A percentile compares a stretch with the other conserved stretches of the same genome.
phyloP scores from a whole-genome alignment of 2,113 vertebrate genomes.

The Phyllostomus discolor region DNA sequence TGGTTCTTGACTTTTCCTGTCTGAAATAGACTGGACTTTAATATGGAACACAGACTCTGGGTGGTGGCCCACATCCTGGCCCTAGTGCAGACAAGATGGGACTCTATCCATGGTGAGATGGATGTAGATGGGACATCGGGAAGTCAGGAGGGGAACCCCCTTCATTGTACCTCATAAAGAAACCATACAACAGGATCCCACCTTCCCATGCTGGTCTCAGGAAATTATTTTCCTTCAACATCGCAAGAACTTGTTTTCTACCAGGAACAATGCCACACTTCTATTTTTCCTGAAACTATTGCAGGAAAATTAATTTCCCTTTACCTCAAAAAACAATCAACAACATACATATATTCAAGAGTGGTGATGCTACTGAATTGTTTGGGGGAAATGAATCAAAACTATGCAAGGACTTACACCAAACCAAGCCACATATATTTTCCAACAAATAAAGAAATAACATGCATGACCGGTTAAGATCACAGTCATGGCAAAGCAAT shows the following conservation, averaged over 20 bases:
- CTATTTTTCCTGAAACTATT: background rate
- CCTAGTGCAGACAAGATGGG: no score
- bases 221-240: no score
- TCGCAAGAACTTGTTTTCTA: no score
- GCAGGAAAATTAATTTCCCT: background rate
- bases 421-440: background rate
- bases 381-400: background rate
- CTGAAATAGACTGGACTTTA: background rate
- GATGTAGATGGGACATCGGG: no score
- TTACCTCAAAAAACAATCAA: background rate
- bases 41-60: no score
- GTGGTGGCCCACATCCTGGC: no score
- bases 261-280: background rate
- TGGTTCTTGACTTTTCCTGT: background rate
- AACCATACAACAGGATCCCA: no score
- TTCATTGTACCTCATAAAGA: no score
- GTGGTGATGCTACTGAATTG: background rate
- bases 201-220: no score
- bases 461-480: background rate
- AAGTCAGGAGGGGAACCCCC: no score
- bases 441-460: background rate
- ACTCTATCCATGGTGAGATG: no score
- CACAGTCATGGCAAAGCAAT: background rate
- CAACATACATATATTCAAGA: background rate
- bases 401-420: background rate